These are phyloP conservation scores for Aldabrachelys gigantea DNA, from an alignment of 2,113 vertebrate species.

Conservation along the genomic window DNA sequence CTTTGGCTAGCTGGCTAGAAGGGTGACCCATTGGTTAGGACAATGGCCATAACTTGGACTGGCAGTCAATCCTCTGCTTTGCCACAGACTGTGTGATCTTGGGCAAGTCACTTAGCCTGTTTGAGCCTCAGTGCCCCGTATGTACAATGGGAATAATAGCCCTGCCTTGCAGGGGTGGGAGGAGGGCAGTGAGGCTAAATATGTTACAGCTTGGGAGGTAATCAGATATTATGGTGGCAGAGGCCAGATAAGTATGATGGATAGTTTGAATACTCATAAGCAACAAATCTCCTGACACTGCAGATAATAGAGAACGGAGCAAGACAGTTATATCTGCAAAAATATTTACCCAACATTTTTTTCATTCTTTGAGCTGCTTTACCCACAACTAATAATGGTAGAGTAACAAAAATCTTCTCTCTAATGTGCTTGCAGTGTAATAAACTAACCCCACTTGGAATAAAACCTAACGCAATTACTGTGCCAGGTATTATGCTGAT, in stretches of 20 bases:
- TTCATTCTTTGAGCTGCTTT: not conserved
- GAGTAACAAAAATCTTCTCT: constrained; percentile 1
- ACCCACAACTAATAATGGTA: not conserved
- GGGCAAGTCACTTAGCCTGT: not conserved
- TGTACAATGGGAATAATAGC: not conserved
- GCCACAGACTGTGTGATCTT: not conserved
- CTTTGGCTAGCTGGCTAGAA: not conserved
- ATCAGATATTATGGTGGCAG: not conserved
- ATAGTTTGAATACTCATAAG: not conserved
- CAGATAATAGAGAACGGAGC: not conserved
- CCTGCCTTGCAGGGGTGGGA: not conserved
- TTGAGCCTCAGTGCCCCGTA: not conserved
- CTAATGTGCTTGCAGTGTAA: not conserved
- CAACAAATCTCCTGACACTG: not conserved
- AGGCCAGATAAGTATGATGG: rapidly evolving
- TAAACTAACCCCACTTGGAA: constrained; percentile 32
- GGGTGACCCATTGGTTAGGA: not conserved
- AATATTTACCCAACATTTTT: not conserved
- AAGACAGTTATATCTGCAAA: not conserved
- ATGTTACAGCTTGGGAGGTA: not conserved
- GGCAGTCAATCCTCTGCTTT: not conserved
- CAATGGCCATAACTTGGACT: not conserved
- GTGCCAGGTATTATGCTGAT: constrained; percentile 47
- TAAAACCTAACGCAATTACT: constrained; percentile 39
- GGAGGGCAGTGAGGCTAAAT: rapidly evolving